Conservation (phyloP, 2,113 vertebrate species). For the Sitta europaea region DNA sequence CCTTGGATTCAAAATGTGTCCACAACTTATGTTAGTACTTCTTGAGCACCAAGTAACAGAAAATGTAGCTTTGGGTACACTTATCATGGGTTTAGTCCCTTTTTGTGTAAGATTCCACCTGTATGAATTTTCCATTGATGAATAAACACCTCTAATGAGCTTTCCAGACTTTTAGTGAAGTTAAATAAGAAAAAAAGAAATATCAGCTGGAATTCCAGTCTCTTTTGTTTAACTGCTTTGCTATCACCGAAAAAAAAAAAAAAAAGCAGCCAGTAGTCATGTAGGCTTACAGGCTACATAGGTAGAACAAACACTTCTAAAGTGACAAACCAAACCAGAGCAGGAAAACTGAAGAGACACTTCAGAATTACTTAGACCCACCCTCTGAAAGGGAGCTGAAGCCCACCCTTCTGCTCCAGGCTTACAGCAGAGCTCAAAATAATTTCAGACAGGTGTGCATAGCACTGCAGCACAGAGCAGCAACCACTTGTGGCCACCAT, state of each 20-base stretch:
- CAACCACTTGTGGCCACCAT: fast-evolving
- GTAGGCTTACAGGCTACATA: background rate
- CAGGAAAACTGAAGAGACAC: background rate
- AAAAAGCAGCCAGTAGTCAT: background rate
- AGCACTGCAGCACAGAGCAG: fast-evolving
- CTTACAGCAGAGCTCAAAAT: background rate
- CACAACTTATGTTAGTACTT: background rate
- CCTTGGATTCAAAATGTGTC: background rate
- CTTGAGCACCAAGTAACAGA: background rate
- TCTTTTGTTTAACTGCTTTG: background rate
- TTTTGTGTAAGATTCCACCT: background rate
- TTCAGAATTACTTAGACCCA: background rate
- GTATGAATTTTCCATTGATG: background rate
- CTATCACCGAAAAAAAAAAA: background rate
- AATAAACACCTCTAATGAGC: background rate
- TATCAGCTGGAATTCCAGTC: background rate
- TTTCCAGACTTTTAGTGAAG: background rate
- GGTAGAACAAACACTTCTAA: background rate
- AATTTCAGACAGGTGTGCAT: background rate
- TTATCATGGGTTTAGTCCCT: background rate
- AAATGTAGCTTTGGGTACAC: background rate
- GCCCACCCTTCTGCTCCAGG: background rate
- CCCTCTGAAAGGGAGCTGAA: background rate
- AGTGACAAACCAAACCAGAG: background rate
- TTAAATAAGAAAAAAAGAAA: background rate